Percentiles rank a stretch among this genome's conserved stretches.
Evolutionary conservation across 2,888 invertebrate genomes (phyloP).

Genomic region (Sphecodes monilicornis): DNA sequence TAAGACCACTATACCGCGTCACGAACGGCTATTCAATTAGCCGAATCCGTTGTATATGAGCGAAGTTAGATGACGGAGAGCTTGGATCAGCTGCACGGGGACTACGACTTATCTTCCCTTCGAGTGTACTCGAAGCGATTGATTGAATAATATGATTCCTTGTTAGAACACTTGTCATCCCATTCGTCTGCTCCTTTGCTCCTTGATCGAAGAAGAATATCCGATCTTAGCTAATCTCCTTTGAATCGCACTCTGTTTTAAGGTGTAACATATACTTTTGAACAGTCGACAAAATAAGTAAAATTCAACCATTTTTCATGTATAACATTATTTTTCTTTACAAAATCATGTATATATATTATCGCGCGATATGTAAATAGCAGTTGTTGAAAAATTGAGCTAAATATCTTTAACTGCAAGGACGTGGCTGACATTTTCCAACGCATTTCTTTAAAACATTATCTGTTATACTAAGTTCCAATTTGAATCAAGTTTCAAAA

Average conservation of each 20-base stretch:
- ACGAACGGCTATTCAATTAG: constrained; percentile 40
- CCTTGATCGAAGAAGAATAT: not conserved
- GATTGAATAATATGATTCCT: not conserved
- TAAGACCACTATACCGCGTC: constrained; percentile 50
- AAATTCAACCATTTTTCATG: no score
- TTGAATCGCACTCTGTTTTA: not conserved
- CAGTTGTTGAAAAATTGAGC: no score
- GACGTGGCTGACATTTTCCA: no score
- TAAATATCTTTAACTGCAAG: no score
- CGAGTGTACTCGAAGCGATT: not conserved
- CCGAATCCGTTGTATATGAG: constrained; percentile 38
- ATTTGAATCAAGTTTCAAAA: not conserved
- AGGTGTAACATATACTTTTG: not conserved
- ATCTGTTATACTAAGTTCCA: not conserved
- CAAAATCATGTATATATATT: no score
- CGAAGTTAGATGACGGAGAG: constrained; percentile 42
- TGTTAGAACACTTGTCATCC: not conserved
- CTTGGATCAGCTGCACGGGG: constrained; percentile 37
- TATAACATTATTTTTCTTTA: no score
- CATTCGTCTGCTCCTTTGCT: not conserved
- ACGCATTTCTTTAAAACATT: not conserved
- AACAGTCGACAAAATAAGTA: no score
- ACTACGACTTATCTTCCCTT: constrained; percentile 3
- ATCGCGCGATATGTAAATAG: no score
- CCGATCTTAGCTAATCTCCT: not conserved